phyloP scores from a whole-genome alignment of 1,140 invertebrate species.

The Teleogryllus occipitalis region DNA sequence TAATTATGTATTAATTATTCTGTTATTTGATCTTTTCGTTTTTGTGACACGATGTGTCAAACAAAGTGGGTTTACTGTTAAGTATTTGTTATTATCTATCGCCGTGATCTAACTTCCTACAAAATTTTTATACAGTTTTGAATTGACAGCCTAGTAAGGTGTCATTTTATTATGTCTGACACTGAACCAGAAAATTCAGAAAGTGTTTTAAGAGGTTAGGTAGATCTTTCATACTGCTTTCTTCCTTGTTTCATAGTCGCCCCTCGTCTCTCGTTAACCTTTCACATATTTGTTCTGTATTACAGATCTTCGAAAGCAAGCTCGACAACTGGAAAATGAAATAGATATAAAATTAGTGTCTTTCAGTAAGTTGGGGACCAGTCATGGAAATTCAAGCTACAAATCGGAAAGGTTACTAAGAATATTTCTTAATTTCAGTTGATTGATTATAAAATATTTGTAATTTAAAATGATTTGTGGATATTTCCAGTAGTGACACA shows the following conservation, averaged over 20 bases:
- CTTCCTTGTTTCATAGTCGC: not conserved
- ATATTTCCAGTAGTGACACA: slow-evolving; percentile 46
- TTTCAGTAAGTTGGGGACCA: slow-evolving; percentile 88
- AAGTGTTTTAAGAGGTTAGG: not conserved
- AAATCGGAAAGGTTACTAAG: slow-evolving; percentile 20
- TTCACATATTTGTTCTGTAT: slow-evolving; percentile 24
- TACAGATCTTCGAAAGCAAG: slow-evolving; percentile 86
- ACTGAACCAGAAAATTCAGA: not conserved
- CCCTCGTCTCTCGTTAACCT: not conserved
- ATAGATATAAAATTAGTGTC: slow-evolving; percentile 92
- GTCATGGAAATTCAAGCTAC: slow-evolving; percentile 37
- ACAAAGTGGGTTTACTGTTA: not conserved
- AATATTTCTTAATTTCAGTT: not conserved
- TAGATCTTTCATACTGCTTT: not conserved
- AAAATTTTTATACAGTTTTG: not conserved
- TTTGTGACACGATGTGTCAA: not conserved
- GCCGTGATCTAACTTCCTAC: not conserved
- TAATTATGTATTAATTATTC: not conserved
- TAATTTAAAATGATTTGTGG: not conserved
- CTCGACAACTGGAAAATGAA: slow-evolving; percentile 89
- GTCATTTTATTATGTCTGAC: not conserved
- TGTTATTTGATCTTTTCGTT: not conserved
- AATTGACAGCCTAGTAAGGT: not conserved
- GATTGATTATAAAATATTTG: not conserved
- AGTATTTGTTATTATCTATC: not conserved